Evolutionary conservation across 2,113 vertebrate genomes (phyloP), one percentile per base, ranked within the genome.

Genomic region (Zapus hudsonius): DNA sequence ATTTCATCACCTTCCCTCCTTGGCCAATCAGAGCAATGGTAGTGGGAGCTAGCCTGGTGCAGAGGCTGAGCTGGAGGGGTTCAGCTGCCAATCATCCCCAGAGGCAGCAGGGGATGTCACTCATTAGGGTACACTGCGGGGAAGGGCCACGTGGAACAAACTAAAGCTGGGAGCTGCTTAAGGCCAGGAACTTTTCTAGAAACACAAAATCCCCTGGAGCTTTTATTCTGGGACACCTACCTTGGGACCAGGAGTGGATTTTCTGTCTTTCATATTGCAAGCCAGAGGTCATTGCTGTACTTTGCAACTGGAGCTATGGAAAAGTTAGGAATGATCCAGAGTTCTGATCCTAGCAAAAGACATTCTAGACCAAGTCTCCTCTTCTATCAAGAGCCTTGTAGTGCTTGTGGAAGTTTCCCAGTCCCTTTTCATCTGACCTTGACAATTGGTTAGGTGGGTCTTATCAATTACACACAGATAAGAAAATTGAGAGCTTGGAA

Each of bases 91-190:
- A 42, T 73, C 27, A 25, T 69, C 83, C 47, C 16, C 64, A 57
- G 33, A 10, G n/a, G 40, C 29, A 47, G 3, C 13, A 70, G 27
- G 38, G 36, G 36, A 38, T 7, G 13, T n/a, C 64, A 40, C 29
- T 10, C 25, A 89, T 5, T 0, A 44, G 19, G 29, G 25, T 3
- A 16, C 0, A 0, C 38, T 44, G 36, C n/a, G 47, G 70, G 42
- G n/a, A 74, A 92, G 10, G 13, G 17, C 19, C 10, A 42, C 11
- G 2, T 3, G 20, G 88, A 20, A 61, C 15, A n/a, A n/a, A n/a
- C n/a, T 16, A 66, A 47, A 82, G 38, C n/a, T 89, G n/a, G 6
- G 33, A 57, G n/a, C 7, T 10, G 75, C 27, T 70, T 38, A 36
- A 25, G 29, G 22, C 4, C 22, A 5, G 80, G n/a, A 5, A 7